phyloP scores from a whole-genome alignment of 2,888 invertebrate species.

The Hipparchia semele region DNA sequence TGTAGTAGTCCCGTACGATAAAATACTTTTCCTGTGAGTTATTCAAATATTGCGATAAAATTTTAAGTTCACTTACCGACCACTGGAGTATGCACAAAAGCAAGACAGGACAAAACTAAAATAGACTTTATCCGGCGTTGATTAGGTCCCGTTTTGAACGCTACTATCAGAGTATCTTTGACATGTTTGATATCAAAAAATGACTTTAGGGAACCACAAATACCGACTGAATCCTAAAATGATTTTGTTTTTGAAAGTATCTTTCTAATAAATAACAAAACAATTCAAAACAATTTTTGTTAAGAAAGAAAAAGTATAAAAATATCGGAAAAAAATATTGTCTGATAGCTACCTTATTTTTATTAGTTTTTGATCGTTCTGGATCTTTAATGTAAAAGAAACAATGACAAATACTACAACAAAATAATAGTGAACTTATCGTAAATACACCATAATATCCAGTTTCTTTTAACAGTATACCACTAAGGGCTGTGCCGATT shows the following conservation, averaged over 20 bases:
- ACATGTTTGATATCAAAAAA: slow-evolving; percentile 81
- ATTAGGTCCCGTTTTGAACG: slow-evolving; percentile 77
- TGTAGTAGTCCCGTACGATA: background rate
- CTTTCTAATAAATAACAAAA: slow-evolving; percentile 42
- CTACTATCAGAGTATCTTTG: slow-evolving; percentile 74
- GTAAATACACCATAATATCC: slow-evolving; percentile 81
- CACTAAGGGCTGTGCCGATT: slow-evolving; percentile 70
- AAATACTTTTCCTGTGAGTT: background rate
- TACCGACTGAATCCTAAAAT: slow-evolving; percentile 38
- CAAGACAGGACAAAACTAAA: slow-evolving; percentile 62
- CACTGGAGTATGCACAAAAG: slow-evolving; percentile 68
- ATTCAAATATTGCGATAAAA: background rate
- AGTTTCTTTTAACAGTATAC: slow-evolving; percentile 64
- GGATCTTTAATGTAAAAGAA: slow-evolving; percentile 68
- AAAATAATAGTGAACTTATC: slow-evolving; percentile 66
- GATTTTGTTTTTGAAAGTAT: slow-evolving; percentile 1
- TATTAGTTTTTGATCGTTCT: slow-evolving; percentile 49
- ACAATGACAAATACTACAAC: slow-evolving; percentile 72
- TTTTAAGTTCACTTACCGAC: slow-evolving; percentile 58
- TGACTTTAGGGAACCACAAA: slow-evolving; percentile 57
- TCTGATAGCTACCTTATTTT: slow-evolving; percentile 49
- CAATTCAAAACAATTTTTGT: no score
- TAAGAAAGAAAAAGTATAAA: no score
- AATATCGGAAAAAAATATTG: background rate
- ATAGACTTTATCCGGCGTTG: slow-evolving; percentile 65